A percentile compares a stretch with the other conserved stretches of the same genome.
phyloP scores from a whole-genome alignment of 2,113 vertebrate species.

The Candoia aspera region DNA sequence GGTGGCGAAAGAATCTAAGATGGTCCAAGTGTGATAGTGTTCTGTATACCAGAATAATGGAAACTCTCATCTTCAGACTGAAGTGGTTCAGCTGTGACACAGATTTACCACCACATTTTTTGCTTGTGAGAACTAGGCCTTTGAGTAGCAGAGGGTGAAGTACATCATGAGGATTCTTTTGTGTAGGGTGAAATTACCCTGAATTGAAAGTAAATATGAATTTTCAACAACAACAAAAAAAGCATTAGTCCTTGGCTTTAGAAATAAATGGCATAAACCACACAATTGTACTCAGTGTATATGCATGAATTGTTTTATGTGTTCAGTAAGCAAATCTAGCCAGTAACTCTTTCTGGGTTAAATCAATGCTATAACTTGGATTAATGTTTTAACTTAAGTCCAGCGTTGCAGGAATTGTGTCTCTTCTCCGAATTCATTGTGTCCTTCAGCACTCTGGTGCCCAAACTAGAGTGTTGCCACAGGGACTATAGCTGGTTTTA shows the following conservation, averaged over 20 bases:
- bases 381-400: constrained; percentile 15
- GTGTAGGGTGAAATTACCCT: background rate
- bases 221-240: background rate
- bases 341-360: background rate
- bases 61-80: background rate
- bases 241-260: background rate
- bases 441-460: constrained; percentile 34
- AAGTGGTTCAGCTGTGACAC: background rate
- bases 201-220: background rate
- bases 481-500: constrained; percentile 12
- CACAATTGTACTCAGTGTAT: background rate
- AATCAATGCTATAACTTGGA: accelerated
- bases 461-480: constrained; percentile 14
- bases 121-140: background rate
- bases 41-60: background rate
- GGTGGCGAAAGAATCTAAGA: too few relatives aligned
- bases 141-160: background rate
- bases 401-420: constrained; percentile 1
- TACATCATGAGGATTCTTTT: background rate
- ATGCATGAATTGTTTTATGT: accelerated
- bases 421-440: background rate
- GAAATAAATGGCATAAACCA: background rate
- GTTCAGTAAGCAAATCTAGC: accelerated
- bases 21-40: too few relatives aligned
- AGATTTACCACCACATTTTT: background rate